Evolutionary conservation across 2,113 vertebrate genomes (phyloP).

Genomic region (Vimba vimba): DNA sequence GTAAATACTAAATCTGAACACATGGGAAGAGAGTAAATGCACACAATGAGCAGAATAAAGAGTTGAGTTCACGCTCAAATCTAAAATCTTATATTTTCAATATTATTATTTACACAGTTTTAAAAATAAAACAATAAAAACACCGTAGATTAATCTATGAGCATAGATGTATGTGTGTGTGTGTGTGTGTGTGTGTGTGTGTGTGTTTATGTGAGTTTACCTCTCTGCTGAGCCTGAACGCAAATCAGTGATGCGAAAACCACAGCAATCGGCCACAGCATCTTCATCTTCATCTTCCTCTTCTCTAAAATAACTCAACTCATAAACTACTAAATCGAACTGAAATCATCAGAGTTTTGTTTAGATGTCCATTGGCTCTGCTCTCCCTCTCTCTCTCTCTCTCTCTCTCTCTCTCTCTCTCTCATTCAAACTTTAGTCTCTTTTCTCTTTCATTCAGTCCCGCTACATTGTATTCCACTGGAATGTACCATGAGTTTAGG

Average conservation of each 20-base stretch:
- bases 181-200: no score
- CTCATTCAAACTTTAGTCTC: conserved; percentile 60
- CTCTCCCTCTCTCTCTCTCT: neutral
- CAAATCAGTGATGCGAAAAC: conserved; percentile 53
- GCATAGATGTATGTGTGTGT: neutral
- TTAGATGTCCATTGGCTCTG: neutral
- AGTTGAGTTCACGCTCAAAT: neutral
- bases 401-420: conserved; percentile 37
- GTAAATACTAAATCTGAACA: neutral
- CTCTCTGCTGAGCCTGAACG: conserved; percentile 63
- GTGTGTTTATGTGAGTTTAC: neutral
- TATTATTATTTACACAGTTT: neutral
- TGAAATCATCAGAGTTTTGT: neutral
- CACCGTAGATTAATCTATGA: neutral
- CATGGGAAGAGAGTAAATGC: neutral
- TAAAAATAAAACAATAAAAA: neutral
- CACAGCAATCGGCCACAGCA: conserved; percentile 43
- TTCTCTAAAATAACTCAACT: neutral
- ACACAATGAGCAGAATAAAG: neutral
- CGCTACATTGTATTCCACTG: conserved; percentile 50
- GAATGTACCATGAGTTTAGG: conserved; percentile 54
- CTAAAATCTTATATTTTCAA: neutral
- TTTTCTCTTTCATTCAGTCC: conserved; percentile 59
- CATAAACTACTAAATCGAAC: neutral
- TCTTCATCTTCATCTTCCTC: conserved; percentile 60